Base-by-base conservation (phyloP, 2,888 invertebrate species). In the Camptogramma bilineatum region DNA sequence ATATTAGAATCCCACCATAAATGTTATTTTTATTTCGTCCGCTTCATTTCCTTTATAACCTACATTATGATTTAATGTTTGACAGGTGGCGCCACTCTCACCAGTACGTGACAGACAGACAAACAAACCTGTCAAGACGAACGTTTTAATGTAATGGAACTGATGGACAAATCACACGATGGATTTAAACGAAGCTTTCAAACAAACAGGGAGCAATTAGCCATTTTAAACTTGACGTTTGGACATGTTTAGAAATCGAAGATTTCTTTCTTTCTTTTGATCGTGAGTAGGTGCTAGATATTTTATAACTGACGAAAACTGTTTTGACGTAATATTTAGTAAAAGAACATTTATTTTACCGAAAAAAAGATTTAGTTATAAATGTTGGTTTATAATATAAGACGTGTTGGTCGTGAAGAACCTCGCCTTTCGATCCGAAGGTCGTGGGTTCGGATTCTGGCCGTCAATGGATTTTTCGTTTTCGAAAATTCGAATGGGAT, bases 71-170 rank as follows among this genome's bases (percentile, higher is more conserved):
- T 44, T 44, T 51, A 62, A 62, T 62, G 74, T 76, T 70, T 74
- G 79, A 63, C 79, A 75, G 75, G 66, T 74, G 75, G 75, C 76
- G 72, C 74, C 73, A 68, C 65, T 73, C 75, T 62, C 66, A 65
- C 64, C 62, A 66, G 64, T 62, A 69, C 64, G 66, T 68, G 72
- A 71, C 73, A 74, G 73, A 77, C 74, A 72, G 76, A 79, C 80
- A 74, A 77, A 78, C 80, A 73, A 76, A 79, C 79, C 74, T 58
- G 73, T 77, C 78, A 75, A 58, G 73, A 69, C 56, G 67, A 68
- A 76, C 78, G 74, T 75, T 75, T 77, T 76, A 74, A 80, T 79
- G 71, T 79, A 82, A 81, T 81, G 80, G 82, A 79, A 74, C 73
- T 68, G 72, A 73, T 63, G 66, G 71, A 71, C 64, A 62, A 66